A percentile compares a stretch with the other conserved stretches of the same genome.
These are phyloP conservation scores for Agonopterix arenella DNA, from an alignment of 2,888 invertebrate genomes.

Conservation along the genomic window DNA sequence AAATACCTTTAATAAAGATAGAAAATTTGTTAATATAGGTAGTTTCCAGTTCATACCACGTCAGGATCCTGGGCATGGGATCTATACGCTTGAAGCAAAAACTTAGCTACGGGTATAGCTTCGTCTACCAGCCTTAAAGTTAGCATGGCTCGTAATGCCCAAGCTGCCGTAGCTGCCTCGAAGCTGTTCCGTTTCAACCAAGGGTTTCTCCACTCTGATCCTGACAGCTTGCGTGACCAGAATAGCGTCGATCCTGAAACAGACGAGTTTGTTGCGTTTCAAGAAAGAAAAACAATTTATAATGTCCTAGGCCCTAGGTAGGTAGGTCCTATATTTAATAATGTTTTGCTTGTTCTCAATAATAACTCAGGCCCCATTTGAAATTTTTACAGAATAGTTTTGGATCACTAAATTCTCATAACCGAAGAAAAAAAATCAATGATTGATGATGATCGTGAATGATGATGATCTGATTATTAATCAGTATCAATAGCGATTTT, in stretches of 20 bases:
- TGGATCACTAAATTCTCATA: too few species aligned
- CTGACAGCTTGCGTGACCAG: slow-evolving; percentile 54
- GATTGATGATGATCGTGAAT: too few species aligned
- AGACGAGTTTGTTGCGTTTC: too few species aligned
- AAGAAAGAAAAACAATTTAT: too few species aligned
- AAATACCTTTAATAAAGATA: not conserved
- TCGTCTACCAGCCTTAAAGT: slow-evolving; percentile 47
- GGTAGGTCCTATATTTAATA: too few species aligned
- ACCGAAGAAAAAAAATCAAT: too few species aligned
- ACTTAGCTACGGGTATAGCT: slow-evolving; percentile 53
- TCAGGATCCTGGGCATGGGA: slow-evolving; percentile 56
- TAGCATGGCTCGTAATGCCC: slow-evolving; percentile 85
- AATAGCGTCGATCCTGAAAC: slow-evolving; percentile 47
- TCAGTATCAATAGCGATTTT: too few species aligned
- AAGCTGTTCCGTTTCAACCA: slow-evolving; percentile 57
- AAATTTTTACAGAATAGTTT: too few species aligned
- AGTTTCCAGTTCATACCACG: slow-evolving; percentile 33
- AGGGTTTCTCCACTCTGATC: slow-evolving; percentile 60
- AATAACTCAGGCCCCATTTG: too few species aligned
- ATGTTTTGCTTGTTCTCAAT: too few species aligned
- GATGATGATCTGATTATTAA: too few species aligned
- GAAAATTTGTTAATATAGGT: not conserved
- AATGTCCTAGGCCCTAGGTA: too few species aligned
- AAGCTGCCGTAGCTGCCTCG: slow-evolving; percentile 90
- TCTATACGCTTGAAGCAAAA: slow-evolving; percentile 43